Evolutionary conservation across 2,888 invertebrate species (phyloP).

Genomic region (Cataglyphis altisquamis): DNA sequence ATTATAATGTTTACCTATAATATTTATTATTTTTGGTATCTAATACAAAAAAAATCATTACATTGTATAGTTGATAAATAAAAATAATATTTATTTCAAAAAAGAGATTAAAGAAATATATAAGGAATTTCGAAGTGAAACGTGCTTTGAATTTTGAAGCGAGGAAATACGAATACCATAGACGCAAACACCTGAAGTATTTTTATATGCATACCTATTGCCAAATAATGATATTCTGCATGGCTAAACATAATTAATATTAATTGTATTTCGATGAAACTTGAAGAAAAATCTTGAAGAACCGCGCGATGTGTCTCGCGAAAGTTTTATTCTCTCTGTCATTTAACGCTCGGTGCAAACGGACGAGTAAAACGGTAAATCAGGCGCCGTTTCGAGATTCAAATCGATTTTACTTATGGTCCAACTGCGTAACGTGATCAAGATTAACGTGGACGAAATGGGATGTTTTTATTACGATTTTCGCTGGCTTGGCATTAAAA

Average conservation of each 20-base stretch:
- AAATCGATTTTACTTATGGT: constrained; percentile 34
- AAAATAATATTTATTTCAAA: constrained; percentile 1
- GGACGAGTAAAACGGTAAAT: constrained; percentile 37
- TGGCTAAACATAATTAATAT: constrained; percentile 19
- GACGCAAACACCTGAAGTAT: neutral
- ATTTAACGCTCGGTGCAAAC: constrained; percentile 17
- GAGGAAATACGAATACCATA: neutral
- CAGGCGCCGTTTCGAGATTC: constrained; percentile 35
- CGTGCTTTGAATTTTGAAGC: neutral
- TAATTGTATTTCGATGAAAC: constrained; percentile 17
- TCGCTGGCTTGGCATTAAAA: neutral
- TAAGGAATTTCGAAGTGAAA: neutral
- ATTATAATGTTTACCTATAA: neutral
- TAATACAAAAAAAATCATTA: neutral
- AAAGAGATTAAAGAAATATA: neutral
- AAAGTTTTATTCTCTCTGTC: constrained; percentile 1
- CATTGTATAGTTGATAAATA: too few species aligned
- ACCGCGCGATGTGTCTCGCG: neutral
- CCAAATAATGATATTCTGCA: constrained; percentile 9
- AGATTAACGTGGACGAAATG: constrained; percentile 16
- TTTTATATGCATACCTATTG: constrained; percentile 16
- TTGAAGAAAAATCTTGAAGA: neutral
- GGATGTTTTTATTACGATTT: neutral
- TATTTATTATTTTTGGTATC: neutral
- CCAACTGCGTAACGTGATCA: constrained; percentile 33